Percentiles rank a stretch among this genome's conserved stretches.
These are phyloP conservation scores for Hapalemur alaotrensis DNA, from an alignment of 2,797 vertebrate species.

Conservation along the genomic window DNA sequence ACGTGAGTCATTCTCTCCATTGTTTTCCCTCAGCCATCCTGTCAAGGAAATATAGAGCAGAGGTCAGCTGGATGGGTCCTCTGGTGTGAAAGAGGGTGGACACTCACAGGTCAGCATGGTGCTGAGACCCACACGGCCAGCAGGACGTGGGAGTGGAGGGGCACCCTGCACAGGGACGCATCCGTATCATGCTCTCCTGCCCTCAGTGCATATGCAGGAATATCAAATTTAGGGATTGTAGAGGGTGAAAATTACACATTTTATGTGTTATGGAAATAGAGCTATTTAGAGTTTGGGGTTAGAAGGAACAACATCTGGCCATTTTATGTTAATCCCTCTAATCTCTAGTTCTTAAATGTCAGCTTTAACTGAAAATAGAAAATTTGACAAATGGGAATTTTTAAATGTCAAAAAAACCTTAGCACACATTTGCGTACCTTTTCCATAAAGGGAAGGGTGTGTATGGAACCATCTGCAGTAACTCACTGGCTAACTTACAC, in stretches of 20 bases:
- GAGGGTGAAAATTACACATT: neutral
- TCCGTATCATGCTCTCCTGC: too few species aligned
- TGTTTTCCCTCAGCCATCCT: neutral
- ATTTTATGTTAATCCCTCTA: neutral
- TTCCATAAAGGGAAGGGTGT: neutral
- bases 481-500: neutral
- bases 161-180: fast-evolving
- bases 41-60: neutral
- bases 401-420: neutral
- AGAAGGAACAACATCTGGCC: neutral
- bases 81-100: neutral
- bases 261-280: fast-evolving
- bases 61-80: neutral
- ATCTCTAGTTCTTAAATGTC: neutral
- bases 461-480: neutral
- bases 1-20: neutral
- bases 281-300: neutral
- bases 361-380: neutral
- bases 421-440: neutral
- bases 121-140: fast-evolving
- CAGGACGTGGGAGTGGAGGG: fast-evolving
- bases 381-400: neutral
- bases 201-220: neutral
- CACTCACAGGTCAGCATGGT: fast-evolving
- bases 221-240: fast-evolving